Conservation (phyloP, 2,113 vertebrate genomes). For the Megaceryle maxima region DNA sequence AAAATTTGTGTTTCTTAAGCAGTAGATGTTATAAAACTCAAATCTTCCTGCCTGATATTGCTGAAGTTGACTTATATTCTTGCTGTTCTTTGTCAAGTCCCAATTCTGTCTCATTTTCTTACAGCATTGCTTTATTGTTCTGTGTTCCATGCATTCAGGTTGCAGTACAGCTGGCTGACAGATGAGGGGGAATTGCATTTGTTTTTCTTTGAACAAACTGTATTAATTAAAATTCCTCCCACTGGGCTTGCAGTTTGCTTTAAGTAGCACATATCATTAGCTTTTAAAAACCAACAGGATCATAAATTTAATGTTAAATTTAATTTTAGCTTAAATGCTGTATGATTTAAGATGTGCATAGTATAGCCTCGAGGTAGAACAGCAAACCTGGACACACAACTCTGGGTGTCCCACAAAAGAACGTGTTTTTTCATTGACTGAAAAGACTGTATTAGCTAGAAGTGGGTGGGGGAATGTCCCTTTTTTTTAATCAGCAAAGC, state of each 20-base stretch:
- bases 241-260: slow-evolving; percentile 55
- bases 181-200: slow-evolving; percentile 64
- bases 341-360: slow-evolving; percentile 35
- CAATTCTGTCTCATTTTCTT: background rate
- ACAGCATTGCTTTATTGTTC: background rate
- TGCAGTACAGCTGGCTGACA: slow-evolving; percentile 56
- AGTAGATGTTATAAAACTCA: background rate
- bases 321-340: slow-evolving; percentile 48
- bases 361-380: background rate
- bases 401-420: background rate
- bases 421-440: background rate
- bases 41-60: background rate
- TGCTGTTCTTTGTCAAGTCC: background rate
- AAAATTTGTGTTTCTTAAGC: background rate
- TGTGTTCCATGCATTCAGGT: background rate
- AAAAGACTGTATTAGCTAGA: background rate
- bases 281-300: slow-evolving; percentile 66
- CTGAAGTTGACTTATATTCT: background rate
- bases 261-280: slow-evolving; percentile 70
- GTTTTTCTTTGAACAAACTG: slow-evolving; percentile 73
- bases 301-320: slow-evolving; percentile 54
- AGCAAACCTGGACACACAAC: background rate
- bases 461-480: background rate
- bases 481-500: background rate
- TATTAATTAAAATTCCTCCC: slow-evolving; percentile 75